Evolutionary conservation across 1,140 invertebrate genomes (phyloP), one percentile per base, ranked within the genome.

Genomic region (Antheraea mylitta): DNA sequence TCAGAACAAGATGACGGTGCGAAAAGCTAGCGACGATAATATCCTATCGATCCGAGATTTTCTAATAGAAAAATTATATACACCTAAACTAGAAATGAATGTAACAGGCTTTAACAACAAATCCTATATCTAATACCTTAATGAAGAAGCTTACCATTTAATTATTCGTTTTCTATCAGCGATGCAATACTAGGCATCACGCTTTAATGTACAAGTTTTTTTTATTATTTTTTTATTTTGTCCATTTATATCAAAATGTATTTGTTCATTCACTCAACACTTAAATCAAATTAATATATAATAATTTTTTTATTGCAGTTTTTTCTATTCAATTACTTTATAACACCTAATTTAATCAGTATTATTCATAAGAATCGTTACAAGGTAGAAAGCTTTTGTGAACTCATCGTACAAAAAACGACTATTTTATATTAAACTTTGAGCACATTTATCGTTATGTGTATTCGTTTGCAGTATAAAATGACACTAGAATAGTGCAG

Each of bases 281-380:
- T 70, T 53, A 70, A 61, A 58, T 72, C 61, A 58, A 64, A 53
- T 61, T 67, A 61, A 64, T 74, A 71, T 74, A 67, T 66, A 59
- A 63, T 66, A 58, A 68, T 68, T 72, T 70, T 69, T 67, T 64
- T 42, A 66, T 64, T 53, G 45, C 45, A n/a, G 45, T 53, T 53
- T n/a, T n/a, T n/a, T 53, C 16, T 6, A 16, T 53, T 53, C 13
- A 53, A 13, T 63, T 65, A 59, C 48, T 74, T 66, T 70, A 67
- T 69, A 70, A 68, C 69, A 71, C 67, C 69, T 74, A 71, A 67
- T 71, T 53, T 53, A 53, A 53, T 53, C 70, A 74, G 66, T 68
- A 69, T 71, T 68, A 74, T 68, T 74, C 73, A 74, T 71, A 74
- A 74, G 73, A 74, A 74, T 71, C 69, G 67, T 74, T 67, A 74